Evolutionary conservation across 2,113 vertebrate species (phyloP).

Genomic region (Noctilio leporinus): DNA sequence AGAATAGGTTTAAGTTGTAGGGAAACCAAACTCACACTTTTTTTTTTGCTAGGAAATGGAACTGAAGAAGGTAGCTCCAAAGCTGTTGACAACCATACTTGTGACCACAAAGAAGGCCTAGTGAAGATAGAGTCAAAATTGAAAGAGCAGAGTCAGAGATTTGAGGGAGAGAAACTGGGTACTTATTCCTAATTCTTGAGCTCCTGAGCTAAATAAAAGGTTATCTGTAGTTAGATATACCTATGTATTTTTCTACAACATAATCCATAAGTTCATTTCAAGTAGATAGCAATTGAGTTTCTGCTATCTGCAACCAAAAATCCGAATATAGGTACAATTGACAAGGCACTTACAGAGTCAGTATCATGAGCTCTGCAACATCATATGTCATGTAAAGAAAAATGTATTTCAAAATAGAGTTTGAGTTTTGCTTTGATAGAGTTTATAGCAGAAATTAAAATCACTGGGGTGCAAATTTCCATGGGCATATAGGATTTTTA

Average conservation of each 20-base stretch:
- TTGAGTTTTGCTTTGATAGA: slow-evolving; percentile 87
- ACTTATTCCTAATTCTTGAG: background rate
- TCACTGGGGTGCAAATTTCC: slow-evolving; percentile 83
- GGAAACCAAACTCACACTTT: background rate
- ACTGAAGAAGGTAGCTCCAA: background rate
- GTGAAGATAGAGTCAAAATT: background rate
- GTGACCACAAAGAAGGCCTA: background rate
- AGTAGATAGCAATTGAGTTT: background rate
- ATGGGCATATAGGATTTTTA: slow-evolving; percentile 85
- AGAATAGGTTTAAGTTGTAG: background rate
- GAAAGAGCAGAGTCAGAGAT: background rate
- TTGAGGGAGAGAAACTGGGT: background rate
- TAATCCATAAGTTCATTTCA: background rate
- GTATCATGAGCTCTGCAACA: slow-evolving; percentile 87
- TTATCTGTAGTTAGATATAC: background rate
- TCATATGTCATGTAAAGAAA: slow-evolving; percentile 91
- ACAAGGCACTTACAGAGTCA: slow-evolving; percentile 89
- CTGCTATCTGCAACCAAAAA: background rate
- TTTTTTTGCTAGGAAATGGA: background rate
- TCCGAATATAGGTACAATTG: background rate
- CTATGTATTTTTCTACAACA: background rate
- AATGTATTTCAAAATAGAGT: slow-evolving; percentile 88
- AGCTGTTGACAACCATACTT: background rate
- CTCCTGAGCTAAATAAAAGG: background rate
- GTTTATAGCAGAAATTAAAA: slow-evolving; percentile 78